Evolutionary conservation across 1,140 invertebrate genomes (phyloP), one percentile per base, ranked within the genome.

Genomic region (Rhopalosiphum padi): DNA sequence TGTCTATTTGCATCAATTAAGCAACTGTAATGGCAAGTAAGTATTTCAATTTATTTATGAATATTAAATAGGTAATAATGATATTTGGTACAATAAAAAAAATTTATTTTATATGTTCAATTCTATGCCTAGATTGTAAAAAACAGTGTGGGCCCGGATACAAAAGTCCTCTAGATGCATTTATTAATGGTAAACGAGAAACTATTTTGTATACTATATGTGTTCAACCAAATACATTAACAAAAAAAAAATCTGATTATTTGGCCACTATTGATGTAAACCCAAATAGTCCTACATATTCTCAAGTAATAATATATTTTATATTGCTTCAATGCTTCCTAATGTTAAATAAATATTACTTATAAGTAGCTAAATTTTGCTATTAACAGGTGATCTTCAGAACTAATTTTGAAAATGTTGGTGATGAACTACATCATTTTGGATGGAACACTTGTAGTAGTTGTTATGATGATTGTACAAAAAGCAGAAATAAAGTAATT

Each of bases 381-480:
- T 37, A 11, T 9, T 94, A 94, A 95, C 94, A 99, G 99, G 97
- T 99, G 7, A 97, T 99, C 90, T 97, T 98, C 95, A 97, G 98
- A 88, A 96, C 98, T 0, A 96, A 97, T 94, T 97, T 98, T 94
- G 97, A 97, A n/a, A 95, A 97, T 92, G 95, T 96, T 11, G 97
- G 97, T 3, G 98, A 99, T 95, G 99, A 99, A 95, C 95, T 99
- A 1, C 99, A 99, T 95, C 99, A 99, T 95, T 97, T 97, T 35
- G 99, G 99, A 0, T 99, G 99, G 99, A 99, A 99, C 95, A 96
- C 98, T 21, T 99, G 99, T 95, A 98, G 98, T 94, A 99, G 98
- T 95, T 99, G 98, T 95, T 96, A 97, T 95, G 96, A 96, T 85
- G 97, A 97, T 94, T 94, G 95, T 0, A 95, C 96, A 0, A 96